Base-by-base conservation (phyloP, 2,113 vertebrate species). In the Psilopogon haemacephalus region DNA sequence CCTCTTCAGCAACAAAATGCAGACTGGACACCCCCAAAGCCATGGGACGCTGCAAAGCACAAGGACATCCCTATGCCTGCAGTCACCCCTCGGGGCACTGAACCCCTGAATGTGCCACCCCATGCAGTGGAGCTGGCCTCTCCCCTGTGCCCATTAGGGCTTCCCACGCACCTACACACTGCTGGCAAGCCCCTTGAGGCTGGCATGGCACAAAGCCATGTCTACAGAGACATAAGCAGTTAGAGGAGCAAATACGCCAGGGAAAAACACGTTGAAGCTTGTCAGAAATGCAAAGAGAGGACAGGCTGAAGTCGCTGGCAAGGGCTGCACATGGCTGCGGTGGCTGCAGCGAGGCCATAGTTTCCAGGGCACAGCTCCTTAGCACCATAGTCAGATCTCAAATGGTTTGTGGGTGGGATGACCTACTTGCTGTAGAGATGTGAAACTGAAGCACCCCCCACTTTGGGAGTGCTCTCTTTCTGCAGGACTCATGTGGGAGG, bases 291-390 rank as follows among this genome's bases (percentile, higher is more conserved):
- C n/a, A 48, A 55, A 68, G n/a, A 19, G 37, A 79, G 33, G 32
- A n/a, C 0, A 0, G 77, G 54, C 37, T 0, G 0, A 87, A 71
- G 38, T 38, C 26, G 33, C 19, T 9, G 17, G 26, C 0, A 0
- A 72, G 44, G 44, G 9, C 81, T 86, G 76, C 23, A 42, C 0
- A 7, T 14, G 8, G 9, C 44, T 69, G 23, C 14, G 18, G 35
- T 35, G 65, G 70, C 77, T 78, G 69, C 42, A 68, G 67, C 2
- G n/a, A 60, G 37, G 46, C 16, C 2, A 2, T 11, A 48, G 11
- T 23, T 80, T 60, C 52, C 69, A 63, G 64, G 70, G 54, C 42
- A 48, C 70, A 69, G 82, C 13, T 91, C 44, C 67, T 84, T 5
- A 4, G 58, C 74, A 87, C 18, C 56, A 12, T 2, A 37, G 52